phyloP scores from a whole-genome alignment of 2,888 invertebrate species.

The Leptinotarsa tumamoca region DNA sequence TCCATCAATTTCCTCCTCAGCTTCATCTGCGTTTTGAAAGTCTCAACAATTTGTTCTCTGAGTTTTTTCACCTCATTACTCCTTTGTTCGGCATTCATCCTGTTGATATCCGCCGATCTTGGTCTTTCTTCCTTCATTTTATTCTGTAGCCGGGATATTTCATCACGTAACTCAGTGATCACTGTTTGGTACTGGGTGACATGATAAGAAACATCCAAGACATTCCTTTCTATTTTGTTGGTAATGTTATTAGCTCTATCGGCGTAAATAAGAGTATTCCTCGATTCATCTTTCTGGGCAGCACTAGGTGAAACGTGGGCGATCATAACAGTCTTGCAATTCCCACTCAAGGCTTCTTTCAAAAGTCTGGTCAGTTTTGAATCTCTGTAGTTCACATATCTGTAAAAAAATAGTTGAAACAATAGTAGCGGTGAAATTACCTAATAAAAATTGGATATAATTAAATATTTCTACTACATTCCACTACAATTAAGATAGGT shows the following conservation, averaged over 20 bases:
- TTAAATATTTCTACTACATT: no score
- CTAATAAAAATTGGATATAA: no score
- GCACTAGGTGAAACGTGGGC: slow-evolving; percentile 92
- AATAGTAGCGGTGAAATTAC: background rate
- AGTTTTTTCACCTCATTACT: slow-evolving; percentile 71
- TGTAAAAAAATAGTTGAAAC: slow-evolving; percentile 7
- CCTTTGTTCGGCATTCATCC: slow-evolving; percentile 59
- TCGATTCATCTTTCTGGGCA: slow-evolving; percentile 85
- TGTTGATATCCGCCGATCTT: slow-evolving; percentile 65
- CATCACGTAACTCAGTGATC: slow-evolving; percentile 84
- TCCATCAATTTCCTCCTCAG: slow-evolving; percentile 88
- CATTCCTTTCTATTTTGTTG: slow-evolving; percentile 77
- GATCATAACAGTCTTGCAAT: slow-evolving; percentile 96
- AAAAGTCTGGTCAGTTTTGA: slow-evolving; percentile 93
- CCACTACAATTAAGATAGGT: no score
- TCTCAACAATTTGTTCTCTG: slow-evolving; percentile 87
- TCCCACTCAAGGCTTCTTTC: slow-evolving; percentile 86
- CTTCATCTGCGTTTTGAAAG: slow-evolving; percentile 94
- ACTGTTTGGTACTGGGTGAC: slow-evolving; percentile 88
- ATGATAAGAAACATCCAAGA: slow-evolving; percentile 72
- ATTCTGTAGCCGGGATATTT: slow-evolving; percentile 80
- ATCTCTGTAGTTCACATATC: slow-evolving; percentile 87
- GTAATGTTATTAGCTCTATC: slow-evolving; percentile 94
- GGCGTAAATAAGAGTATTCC: slow-evolving; percentile 94
- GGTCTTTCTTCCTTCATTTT: slow-evolving; percentile 82